phyloP scores from a whole-genome alignment of 1,140 invertebrate species.

The Orchesella cincta region DNA sequence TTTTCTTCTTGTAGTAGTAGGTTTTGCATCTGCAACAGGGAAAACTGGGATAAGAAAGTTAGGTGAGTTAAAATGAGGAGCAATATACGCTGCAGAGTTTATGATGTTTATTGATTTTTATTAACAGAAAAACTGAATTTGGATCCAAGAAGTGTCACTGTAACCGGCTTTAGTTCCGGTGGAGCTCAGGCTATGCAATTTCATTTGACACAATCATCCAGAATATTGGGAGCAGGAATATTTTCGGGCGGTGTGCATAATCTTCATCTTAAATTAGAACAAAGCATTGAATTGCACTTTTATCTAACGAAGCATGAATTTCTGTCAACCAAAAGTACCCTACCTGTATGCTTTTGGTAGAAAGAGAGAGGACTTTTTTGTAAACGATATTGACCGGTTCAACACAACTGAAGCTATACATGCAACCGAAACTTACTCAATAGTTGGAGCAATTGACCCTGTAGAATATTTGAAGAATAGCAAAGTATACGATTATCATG shows the following conservation, averaged over 20 bases:
- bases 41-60: no score
- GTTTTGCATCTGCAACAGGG: no score
- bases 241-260: constrained; percentile 38
- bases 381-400: constrained; percentile 28
- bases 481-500: constrained; percentile 31
- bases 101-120: no score
- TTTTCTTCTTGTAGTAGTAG: no score
- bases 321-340: no score
- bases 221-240: constrained; percentile 29
- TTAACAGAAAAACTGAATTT: constrained; percentile 3
- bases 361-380: constrained; percentile 32
- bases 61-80: no score
- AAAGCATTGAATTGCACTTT: no score
- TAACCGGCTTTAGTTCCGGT: constrained; percentile 32
- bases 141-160: constrained; percentile 19
- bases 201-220: constrained; percentile 29
- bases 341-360: constrained; percentile 31
- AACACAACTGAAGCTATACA: constrained; percentile 16
- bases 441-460: background rate
- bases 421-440: background rate
- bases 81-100: no score
- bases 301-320: no score
- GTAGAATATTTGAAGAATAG: constrained; percentile 3
- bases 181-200: constrained; percentile 38
- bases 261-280: no score